Evolutionary conservation across 2,888 invertebrate genomes (phyloP).

Genomic region (Spilosoma lubricipeda): DNA sequence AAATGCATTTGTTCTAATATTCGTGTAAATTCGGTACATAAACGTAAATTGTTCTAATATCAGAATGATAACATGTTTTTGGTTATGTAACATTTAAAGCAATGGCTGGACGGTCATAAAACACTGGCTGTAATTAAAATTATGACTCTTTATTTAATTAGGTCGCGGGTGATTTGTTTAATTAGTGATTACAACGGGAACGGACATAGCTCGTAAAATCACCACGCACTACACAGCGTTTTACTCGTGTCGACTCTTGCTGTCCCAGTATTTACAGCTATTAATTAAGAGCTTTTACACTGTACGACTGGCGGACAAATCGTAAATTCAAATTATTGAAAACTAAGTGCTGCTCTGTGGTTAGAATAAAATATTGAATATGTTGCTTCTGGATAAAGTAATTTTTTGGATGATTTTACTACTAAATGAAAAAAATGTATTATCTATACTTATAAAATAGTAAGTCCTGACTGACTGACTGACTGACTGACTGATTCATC

Average conservation of each 20-base stretch:
- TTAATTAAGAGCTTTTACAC: conserved; percentile 53
- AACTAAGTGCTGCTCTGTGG: background rate
- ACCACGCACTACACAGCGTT: conserved; percentile 47
- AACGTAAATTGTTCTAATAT: background rate
- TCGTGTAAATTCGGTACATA: background rate
- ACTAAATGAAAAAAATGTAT: too few species aligned
- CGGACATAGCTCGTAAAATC: conserved; percentile 57
- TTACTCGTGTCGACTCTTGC: conserved; percentile 45
- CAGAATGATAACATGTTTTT: background rate
- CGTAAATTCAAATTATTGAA: background rate
- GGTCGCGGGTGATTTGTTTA: conserved; percentile 48
- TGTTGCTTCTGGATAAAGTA: background rate
- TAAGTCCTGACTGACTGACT: too few species aligned
- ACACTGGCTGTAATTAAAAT: conserved; percentile 39
- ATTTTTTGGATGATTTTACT: too few species aligned
- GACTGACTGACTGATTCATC: too few species aligned
- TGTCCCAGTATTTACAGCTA: conserved; percentile 61
- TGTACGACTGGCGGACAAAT: conserved; percentile 23
- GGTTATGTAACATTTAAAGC: conserved; percentile 35
- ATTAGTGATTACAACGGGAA: conserved; percentile 54
- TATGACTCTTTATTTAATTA: conserved; percentile 25
- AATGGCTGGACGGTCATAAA: conserved; percentile 31
- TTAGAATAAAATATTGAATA: background rate
- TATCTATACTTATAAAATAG: too few species aligned
- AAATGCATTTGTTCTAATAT: too few species aligned